Evolutionary conservation across 2,113 vertebrate genomes (phyloP), one percentile per base, ranked within the genome.

Genomic region (Rutilus rutilus): DNA sequence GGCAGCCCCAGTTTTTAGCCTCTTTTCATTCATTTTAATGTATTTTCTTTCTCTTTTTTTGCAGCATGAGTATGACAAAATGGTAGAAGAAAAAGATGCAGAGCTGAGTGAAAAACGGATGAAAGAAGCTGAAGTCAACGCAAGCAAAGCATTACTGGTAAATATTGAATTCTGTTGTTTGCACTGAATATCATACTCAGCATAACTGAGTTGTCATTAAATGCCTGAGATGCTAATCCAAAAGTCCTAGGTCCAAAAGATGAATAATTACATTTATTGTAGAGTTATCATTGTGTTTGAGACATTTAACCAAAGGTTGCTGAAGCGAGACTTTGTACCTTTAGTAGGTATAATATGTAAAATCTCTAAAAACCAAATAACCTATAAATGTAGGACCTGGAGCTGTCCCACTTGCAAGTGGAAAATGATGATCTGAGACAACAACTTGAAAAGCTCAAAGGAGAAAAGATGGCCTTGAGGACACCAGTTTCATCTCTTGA

Each of bases 41-140:
- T 69, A 9, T 27, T 76, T 80, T 74, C 11, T 73, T 81, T 81
- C 11, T 73, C 77, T 81, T 64, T 64, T 25, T 84, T 81, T 10
- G 52, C 86, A 99, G 97, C 94, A 90, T 78, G 96, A 98, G 62
- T 98, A 98, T 92, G 97, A 98, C 91, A 96, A 94, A 89, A 94
- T 96, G 87, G 92, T 97, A 89, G 95, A 97, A 93, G 97, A 97
- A 92, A 98, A 97, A 91, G 96, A 98, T 85, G 89, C 94, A 88
- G 95, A 98, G 91, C 93, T 98, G 86, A 93, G 94, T 88, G 91
- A 93, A 82, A 94, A 87, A 87, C 97, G 94, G 91, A 95, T 89
- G 36, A 97, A 89, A 92, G 94, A 96, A 86, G 93, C 91, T 86
- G 95, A 97, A 86, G 91, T 94, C 8, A 92, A 91, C 78, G 92